Base-by-base conservation (phyloP, 2,888 invertebrate species). In the Smittia sp. region DNA sequence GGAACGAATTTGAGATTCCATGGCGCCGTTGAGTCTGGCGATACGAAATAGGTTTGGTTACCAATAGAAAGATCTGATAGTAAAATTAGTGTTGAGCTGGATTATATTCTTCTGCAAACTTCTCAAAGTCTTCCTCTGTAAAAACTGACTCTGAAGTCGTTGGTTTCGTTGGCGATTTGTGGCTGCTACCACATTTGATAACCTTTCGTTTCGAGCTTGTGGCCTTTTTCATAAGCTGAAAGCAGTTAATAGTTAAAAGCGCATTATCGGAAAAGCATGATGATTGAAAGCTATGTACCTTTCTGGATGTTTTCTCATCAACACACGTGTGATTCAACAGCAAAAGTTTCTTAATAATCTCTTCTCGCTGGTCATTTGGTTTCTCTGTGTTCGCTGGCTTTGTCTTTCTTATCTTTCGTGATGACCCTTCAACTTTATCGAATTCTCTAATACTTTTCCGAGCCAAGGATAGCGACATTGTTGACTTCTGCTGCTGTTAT, bases 1-100 rank as follows among this genome's bases (percentile, higher is more conserved):
- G 94, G 78, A 87, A 91, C 77, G 91, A 92, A 80, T 94, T 91
- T 82, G 90, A 93, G 83, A 85, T 93, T 79, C 92, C 93, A 74
- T 92, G 91, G 91, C n/a, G n/a, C 91, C 91, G 77, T 22, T 15
- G 32, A 65, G 18, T n/a, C 32, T 4, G 4, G 9, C 15, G 9
- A 32, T 32, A 65, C 4, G 1, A n/a, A 65, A 27, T 65, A 27
- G 13, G 32, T 9, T 39, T 39, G 24, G 1, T n/a, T 27, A 27
- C n/a, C 13, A 1, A 65, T n/a, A 27, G 11, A n/a, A 7, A 65
- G 2, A 65, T 27, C 1, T 6, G 13, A 62, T 65, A 27, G 18
- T 65, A 18, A 38, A 65, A 27, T 62, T 38, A 13, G 9, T 66
- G 27, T 32, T 66, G 4, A 66, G 3, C 32, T 32, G 32, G 32